Evolutionary conservation across 2,888 invertebrate species (phyloP), one percentile per base, ranked within the genome.

Genomic region (Tenthredo notha): DNA sequence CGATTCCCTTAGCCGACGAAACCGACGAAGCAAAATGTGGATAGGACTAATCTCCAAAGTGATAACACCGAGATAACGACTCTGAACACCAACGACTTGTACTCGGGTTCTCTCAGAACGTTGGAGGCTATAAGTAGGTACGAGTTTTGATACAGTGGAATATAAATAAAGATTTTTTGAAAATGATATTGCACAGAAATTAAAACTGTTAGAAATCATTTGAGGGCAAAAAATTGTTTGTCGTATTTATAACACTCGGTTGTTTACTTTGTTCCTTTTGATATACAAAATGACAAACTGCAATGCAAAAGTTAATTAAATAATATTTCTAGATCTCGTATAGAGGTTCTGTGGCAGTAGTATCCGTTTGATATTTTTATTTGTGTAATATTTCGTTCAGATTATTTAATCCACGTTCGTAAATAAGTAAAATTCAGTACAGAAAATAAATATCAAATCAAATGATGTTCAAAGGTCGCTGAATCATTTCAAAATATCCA

Each of bases 41-140:
- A 77, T 85, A 85, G 70, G 80, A 40, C 85, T 85, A 85, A 85
- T 85, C 85, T 85, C 67, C 15, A 10, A 18, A 70, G 67, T 82
- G 85, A 85, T 85, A 82, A 85, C 80, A 47, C 54, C n/a, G 7
- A 82, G 85, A 85, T 85, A 85, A 82, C 65, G 80, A 40, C 70
- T 54, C 67, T 40, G 58, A 61, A 80, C 80, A 77, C 47, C 50
- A 77, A 77, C 54, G 37, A 61, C 77, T 77, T 77, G 33, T 77
- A 54, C 72, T 43, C 21, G 21, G 21, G 18, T 67, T 67, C 33
- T 67, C 33, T 29, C 7, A 33, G 67, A 29, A 67, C 67, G 67
- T 67, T 67, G 29, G 67, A 67, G 18, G 33, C 29, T 67, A 18
- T 33, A 33, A 67, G 67, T 67, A 67, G 29, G 33, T 2, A 15